Evolutionary conservation across 2,113 vertebrate species (phyloP), one percentile per base, ranked within the genome.

Genomic region (Plecotus auritus): DNA sequence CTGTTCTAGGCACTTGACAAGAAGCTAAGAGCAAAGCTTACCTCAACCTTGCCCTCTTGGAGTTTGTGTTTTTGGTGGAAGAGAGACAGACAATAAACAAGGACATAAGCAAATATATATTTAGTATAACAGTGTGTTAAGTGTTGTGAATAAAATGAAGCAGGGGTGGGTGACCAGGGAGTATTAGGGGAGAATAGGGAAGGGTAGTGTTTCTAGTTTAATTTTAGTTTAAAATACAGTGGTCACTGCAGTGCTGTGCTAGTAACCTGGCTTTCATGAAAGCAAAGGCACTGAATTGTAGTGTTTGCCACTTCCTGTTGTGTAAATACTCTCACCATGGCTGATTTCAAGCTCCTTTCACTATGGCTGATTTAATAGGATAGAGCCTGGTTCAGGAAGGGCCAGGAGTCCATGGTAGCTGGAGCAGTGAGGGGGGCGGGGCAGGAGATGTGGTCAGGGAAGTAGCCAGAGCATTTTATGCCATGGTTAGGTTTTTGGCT

Each of bases 81-180:
- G 64, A 20, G 67, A 86, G 2, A 16, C 17, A 11, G 40, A 77
- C 23, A 4, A 28, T 1, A 5, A 37, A 51, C 12, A 82, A 70
- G 67, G 56, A 13, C 22, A 32, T 28, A 47, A 83, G 51, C 10
- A 23, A 56, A 70, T 20, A 12, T 61, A 51, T 6, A 23, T 35
- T 18, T 42, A 40, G 26, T 30, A 0, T 26, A 37, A 42, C 6
- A 26, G 32, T 32, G 30, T 67, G 51, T 42, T 35, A 18, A 14
- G 56, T 30, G 40, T 28, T 64, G 2, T 4, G 13, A 56, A 54
- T 69, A 49, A 35, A 37, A 80, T 18, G 4, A 4, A 40, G 20
- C 2, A 22, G 35, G 40, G 12, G 10, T 13, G 0, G 22, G 4
- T 22, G 1, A 17, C 5, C 23, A 8, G 47, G 59, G 9, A 74